Evolutionary conservation across 2,888 invertebrate species (phyloP).

Genomic region (Athetis lepigone): DNA sequence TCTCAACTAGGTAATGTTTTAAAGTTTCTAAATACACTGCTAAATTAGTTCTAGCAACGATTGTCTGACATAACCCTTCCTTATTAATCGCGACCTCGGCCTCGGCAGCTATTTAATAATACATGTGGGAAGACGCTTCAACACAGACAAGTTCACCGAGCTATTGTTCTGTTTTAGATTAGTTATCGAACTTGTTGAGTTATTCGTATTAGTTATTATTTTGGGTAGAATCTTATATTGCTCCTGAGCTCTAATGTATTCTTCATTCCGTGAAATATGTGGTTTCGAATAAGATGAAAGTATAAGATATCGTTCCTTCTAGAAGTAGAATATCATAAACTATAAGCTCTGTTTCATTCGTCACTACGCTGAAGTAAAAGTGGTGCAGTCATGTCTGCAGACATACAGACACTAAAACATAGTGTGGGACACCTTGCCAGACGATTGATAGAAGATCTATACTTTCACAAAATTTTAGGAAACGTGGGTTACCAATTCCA

Average conservation of each 20-base stretch:
- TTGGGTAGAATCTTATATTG: background rate
- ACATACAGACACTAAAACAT: too few species aligned
- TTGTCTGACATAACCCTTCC: constrained; percentile 49
- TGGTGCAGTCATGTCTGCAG: too few species aligned
- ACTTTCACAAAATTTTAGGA: too few species aligned
- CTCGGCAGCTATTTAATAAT: constrained; percentile 35
- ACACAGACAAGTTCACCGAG: constrained; percentile 33
- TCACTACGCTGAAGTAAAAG: too few species aligned
- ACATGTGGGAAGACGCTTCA: constrained; percentile 56
- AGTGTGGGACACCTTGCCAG: too few species aligned
- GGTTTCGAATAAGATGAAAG: background rate
- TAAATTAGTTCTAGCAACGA: constrained; percentile 13
- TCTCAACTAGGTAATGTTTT: constrained; percentile 7
- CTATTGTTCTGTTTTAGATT: constrained; percentile 46
- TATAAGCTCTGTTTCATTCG: too few species aligned
- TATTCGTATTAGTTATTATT: constrained; percentile 13
- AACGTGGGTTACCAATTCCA: too few species aligned
- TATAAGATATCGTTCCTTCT: too few species aligned
- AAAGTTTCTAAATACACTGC: constrained; percentile 18
- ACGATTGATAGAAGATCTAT: too few species aligned
- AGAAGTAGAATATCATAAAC: too few species aligned
- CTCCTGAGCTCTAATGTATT: background rate
- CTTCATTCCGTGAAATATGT: background rate
- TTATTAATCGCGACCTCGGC: constrained; percentile 53
- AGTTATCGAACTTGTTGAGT: constrained; percentile 34